These are phyloP conservation scores for Drosophila koepferae DNA, from an alignment of 2,888 invertebrate species.

Conservation along the genomic window DNA sequence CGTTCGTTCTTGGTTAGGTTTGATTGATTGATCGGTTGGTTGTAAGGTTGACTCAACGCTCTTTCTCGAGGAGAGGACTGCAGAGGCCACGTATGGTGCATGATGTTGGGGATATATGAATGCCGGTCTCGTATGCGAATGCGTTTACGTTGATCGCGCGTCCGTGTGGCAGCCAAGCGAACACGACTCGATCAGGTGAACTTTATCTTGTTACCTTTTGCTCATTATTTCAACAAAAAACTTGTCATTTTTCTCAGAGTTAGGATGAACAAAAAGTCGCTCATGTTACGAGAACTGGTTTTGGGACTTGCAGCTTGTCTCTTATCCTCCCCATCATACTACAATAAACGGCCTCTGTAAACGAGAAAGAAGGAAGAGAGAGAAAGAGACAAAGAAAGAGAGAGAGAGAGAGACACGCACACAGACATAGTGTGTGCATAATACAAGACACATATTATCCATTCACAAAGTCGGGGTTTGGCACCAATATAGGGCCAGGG, in stretches of 20 bases:
- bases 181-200: conserved; percentile 56
- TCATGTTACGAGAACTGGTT: conserved; percentile 74
- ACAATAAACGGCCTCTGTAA: conserved; percentile 93
- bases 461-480: conserved; percentile 14
- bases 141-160: conserved; percentile 56
- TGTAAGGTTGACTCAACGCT: conserved; percentile 38
- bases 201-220: conserved; percentile 42
- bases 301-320: conserved; percentile 65
- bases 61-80: conserved; percentile 70
- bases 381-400: conserved; percentile 82
- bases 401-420: conserved; percentile 79
- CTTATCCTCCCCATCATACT: conserved; percentile 87
- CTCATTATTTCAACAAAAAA: conserved; percentile 22
- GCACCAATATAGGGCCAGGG: conserved; percentile 33
- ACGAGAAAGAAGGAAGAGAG: conserved; percentile 85
- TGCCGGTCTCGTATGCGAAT: conserved; percentile 50
- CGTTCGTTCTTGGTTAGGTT: conserved; percentile 35
- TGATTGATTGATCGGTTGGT: background rate
- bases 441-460: conserved; percentile 37
- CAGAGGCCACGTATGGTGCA: conserved; percentile 85
- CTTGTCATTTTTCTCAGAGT: conserved; percentile 22
- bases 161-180: conserved; percentile 59
- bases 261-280: conserved; percentile 64
- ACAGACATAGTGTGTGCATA: conserved; percentile 58
- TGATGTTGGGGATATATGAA: conserved; percentile 84